These are phyloP conservation scores for Caprella mutica DNA, from an alignment of 2,888 invertebrate species.

Conservation along the genomic window DNA sequence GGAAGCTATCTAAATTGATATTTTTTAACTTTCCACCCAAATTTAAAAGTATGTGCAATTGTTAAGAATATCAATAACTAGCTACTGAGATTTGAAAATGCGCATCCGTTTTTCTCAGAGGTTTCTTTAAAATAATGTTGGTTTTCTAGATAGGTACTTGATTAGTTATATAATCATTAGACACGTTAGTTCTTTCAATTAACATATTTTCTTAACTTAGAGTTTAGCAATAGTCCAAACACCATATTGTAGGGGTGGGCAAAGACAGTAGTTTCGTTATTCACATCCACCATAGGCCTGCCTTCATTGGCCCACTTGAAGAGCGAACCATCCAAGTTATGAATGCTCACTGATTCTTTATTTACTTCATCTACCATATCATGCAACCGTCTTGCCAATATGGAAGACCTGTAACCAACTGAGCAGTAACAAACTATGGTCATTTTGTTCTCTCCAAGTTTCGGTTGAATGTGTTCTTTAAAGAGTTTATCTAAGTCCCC, in stretches of 20 bases:
- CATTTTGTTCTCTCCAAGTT: neutral
- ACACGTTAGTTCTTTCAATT: neutral
- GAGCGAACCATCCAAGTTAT: conserved; percentile 21
- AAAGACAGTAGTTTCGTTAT: neutral
- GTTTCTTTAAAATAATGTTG: too few species aligned
- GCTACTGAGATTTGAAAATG: too few species aligned
- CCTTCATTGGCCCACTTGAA: conserved; percentile 29
- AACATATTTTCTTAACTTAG: neutral
- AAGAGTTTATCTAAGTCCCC: neutral
- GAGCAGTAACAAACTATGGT: conserved; percentile 16
- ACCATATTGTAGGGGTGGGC: conserved; percentile 17
- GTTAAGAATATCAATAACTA: too few species aligned
- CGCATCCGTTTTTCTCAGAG: too few species aligned
- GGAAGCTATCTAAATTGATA: too few species aligned
- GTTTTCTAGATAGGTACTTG: too few species aligned
- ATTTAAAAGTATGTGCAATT: too few species aligned
- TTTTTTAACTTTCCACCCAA: too few species aligned
- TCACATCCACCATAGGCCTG: conserved; percentile 7
- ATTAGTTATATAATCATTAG: too few species aligned
- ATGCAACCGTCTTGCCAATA: conserved; percentile 6
- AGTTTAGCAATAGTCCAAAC: conserved; percentile 9
- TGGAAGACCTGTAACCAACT: conserved; percentile 21
- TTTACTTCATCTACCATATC: neutral
- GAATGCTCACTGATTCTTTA: neutral
- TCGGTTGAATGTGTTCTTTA: neutral